Evolutionary conservation across 2,113 vertebrate genomes (phyloP), one percentile per base, ranked within the genome.

Genomic region (Procavia capensis): DNA sequence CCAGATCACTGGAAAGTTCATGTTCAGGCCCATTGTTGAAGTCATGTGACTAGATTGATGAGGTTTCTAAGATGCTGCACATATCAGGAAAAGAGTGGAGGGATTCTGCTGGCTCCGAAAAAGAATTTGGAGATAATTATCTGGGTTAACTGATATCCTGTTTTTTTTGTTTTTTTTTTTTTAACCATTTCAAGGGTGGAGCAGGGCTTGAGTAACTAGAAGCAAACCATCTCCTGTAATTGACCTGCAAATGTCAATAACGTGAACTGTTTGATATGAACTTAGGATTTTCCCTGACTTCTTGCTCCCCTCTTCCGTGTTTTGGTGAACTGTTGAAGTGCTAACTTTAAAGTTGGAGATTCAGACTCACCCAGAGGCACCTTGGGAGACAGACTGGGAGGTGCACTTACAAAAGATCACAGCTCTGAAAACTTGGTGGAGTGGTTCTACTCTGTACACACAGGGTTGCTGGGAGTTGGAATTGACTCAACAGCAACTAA

Each of bases 201-300:
- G 41, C 9, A 95, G 92, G 19, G 57, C 63, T 57, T 93, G 25
- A 61, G 34, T 93, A 3, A 84, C 66, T 98, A 66, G 59, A 93
- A 96, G 66, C 25, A 82, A 95, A 22, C 41, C 34, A 80, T 11
- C 83, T 24, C 6, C 88, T 97, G 92, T 1, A 8, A 50, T 45
- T 87, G 14, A 5, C 47, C 83, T 97, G 91, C 84, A 50, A 81
- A 47, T 87, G 16, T 79, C 39, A 63, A 83, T 47, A 87, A 36
- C 78, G 70, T 88, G 27, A 85, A 75, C 34, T 63, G 39, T 10
- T 0, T 0, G 74, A 85, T 63, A 3, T 39, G 64, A 94, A 50
- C 22, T 80, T 88, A 68, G 14, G 2, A 31, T 96, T 90, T 91
- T 85, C n/a, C 39, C 59, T 39, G 61, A 93, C 64, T 85, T 74